Evolutionary conservation across 1,140 invertebrate species (phyloP), one percentile per base, ranked within the genome.

Genomic region (Drosophila kohkoa): DNA sequence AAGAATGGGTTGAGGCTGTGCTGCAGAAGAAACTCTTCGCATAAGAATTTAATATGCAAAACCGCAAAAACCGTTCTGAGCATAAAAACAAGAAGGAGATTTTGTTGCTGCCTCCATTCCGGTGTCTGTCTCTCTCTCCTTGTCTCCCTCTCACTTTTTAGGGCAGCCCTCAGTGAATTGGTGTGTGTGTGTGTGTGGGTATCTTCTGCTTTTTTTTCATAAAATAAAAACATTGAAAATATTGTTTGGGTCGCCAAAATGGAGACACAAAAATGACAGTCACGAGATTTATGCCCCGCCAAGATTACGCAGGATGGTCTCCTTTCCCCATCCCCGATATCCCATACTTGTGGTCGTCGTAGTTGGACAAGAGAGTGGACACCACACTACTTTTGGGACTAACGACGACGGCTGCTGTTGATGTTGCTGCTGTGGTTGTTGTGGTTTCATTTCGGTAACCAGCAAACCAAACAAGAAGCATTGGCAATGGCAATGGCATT

Each of bases 181-280:
- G 58, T 71, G 7, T 62, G 7, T 30, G 25, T 48, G 32, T 62
- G 67, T 76, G 67, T 66, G 64, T 79, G 20, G 51, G 79, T 87
- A 71, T 81, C 77, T 74, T 71, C 62, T 70, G 75, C 57, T 85
- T 71, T 85, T 85, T 83, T 20, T 20, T 20, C 15, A 15, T 89
- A 78, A 71, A 75, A 82, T 82, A 58, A 86, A 75, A 86, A 89
- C 85, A 89, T 89, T 89, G 85, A 67, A 85, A 89, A 89, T 90
- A 89, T 89, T 89, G 81, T 89, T 89, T 89, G 86, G 86, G 86
- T 89, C 85, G 86, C 90, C 89, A 91, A 91, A 91, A 91, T 91
- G 89, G 83, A 89, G 89, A 90, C 89, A 89, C 89, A 91, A 91
- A 91, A 91, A 91, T 91, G 85, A 91, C 89, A 89, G 83, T 75